Evolutionary conservation across 2,113 vertebrate species (phyloP).

Genomic region (Orthochromis malagaraziensis): DNA sequence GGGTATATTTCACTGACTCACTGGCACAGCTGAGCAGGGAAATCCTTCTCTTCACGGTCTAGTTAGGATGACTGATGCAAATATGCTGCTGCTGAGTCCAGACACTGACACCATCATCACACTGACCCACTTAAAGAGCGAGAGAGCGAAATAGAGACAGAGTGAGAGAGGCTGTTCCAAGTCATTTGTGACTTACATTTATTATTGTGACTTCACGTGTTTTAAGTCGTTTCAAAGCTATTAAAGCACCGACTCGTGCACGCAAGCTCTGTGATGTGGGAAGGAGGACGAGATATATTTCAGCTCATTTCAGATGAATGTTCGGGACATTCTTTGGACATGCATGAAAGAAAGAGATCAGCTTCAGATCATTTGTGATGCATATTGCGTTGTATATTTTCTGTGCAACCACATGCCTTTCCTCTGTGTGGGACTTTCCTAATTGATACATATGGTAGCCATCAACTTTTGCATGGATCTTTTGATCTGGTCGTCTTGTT

Average conservation of each 20-base stretch:
- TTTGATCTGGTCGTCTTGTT: not conserved
- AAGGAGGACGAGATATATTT: not conserved
- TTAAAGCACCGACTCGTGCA: not conserved
- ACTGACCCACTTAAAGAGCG: slow-evolving; percentile 55
- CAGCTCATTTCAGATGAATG: not conserved
- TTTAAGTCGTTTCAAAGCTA: slow-evolving; percentile 13
- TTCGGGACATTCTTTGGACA: not conserved
- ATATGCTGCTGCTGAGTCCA: slow-evolving; percentile 67
- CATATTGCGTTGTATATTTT: not conserved
- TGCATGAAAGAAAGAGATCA: not conserved
- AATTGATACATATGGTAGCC: not conserved
- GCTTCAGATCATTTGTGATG: not conserved
- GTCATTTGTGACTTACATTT: slow-evolving; percentile 19
- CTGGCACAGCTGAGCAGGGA: slow-evolving; percentile 64
- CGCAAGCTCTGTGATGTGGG: not conserved
- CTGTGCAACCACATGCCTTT: not conserved
- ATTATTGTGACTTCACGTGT: slow-evolving; percentile 15
- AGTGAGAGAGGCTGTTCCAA: not conserved
- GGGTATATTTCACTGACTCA: slow-evolving; percentile 64
- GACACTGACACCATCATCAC: slow-evolving; percentile 62
- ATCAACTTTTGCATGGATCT: not conserved
- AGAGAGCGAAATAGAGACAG: not conserved
- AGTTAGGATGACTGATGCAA: slow-evolving; percentile 70
- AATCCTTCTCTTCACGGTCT: slow-evolving; percentile 70
- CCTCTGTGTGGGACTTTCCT: not conserved